Percentiles rank a stretch among this genome's conserved stretches.
Evolutionary conservation across 2,888 invertebrate species (phyloP).

Genomic region (Rhodophaea formosa): DNA sequence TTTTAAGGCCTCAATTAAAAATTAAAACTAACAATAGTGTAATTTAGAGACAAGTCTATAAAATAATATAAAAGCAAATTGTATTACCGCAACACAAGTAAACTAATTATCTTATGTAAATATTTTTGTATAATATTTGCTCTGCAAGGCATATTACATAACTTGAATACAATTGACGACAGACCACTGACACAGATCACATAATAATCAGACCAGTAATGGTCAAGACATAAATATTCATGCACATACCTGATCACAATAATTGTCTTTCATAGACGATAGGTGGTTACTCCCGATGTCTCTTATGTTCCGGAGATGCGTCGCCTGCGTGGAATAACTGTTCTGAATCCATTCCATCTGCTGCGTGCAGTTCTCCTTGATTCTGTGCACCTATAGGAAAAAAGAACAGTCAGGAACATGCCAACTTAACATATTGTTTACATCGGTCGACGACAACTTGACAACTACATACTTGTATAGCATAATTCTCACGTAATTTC

Average conservation of each 20-base stretch:
- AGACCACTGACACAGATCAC: slow-evolving; percentile 10
- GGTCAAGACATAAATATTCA: slow-evolving; percentile 11
- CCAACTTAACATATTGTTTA: background rate
- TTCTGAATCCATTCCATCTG: slow-evolving; percentile 97
- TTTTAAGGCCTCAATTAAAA: background rate
- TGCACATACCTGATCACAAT: slow-evolving; percentile 90
- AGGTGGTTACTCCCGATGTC: slow-evolving; percentile 95
- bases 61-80: background rate
- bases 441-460: background rate
- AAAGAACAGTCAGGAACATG: slow-evolving; percentile 16
- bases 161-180: slow-evolving; percentile 3
- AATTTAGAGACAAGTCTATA: background rate
- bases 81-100: background rate
- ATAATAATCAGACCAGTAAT: slow-evolving; percentile 2
- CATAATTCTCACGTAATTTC: slow-evolving; percentile 93
- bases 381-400: slow-evolving; percentile 87
- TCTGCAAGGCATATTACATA: background rate
- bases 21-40: background rate
- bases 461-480: slow-evolving; percentile 84
- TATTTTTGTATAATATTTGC: background rate
- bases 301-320: slow-evolving; percentile 91
- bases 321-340: slow-evolving; percentile 93
- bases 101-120: background rate
- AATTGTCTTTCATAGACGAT: slow-evolving; percentile 93
- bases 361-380: slow-evolving; percentile 95